Base-by-base conservation (phyloP, 53 echinoderm and acorn worm species). In the Actinopyga echinites region DNA sequence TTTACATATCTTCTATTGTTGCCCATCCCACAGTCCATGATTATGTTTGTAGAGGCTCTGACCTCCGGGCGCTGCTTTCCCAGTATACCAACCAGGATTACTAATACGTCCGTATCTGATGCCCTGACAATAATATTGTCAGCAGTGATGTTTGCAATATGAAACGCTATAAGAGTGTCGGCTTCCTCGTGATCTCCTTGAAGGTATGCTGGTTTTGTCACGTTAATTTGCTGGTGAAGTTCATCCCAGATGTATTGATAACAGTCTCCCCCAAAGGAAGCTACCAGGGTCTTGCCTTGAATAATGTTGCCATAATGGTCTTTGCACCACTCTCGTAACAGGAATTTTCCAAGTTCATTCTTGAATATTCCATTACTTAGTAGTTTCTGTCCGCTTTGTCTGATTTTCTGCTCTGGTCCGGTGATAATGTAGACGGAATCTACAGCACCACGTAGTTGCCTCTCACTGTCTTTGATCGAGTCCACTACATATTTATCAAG, bases 131-230 rank as follows among this genome's bases (percentile, higher is more conserved):
- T 57, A 33, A 87, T 60, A 11, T 78, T 56, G 0, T 28, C 69
- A 15, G 69, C 73, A 44, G 31, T 61, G 32, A 87, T 75, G 37
- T 57, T 64, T 19, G 65, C 83, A 21, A 75, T 58, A 52, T 91
- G 87, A 32, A 91, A 91, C 32, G 85, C 91, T 20, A 91, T 57
- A 32, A 91, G 80, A 5, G 91, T 91, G 69, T 91, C 91, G 0
- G 87, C 91, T 32, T 91, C 87, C 34, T 91, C 91, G 40, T 91
- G 91, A 42, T 87, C 85, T 17, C 85, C 91, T 73, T 87, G 91
- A 0, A 91, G 85, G 11, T 87, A 36, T 12, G n/a, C 11, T 34
- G 87, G 91, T 23, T 45, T 67, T n/a, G 60, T 68, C 1, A 91
- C 87, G 34, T 5, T 52, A 31, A 84, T 40, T 13, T 59, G 44